These are phyloP conservation scores for Paracentrotus lividus DNA, from an alignment of 53 echinoderm and acorn worm genomes.

Conservation along the genomic window DNA sequence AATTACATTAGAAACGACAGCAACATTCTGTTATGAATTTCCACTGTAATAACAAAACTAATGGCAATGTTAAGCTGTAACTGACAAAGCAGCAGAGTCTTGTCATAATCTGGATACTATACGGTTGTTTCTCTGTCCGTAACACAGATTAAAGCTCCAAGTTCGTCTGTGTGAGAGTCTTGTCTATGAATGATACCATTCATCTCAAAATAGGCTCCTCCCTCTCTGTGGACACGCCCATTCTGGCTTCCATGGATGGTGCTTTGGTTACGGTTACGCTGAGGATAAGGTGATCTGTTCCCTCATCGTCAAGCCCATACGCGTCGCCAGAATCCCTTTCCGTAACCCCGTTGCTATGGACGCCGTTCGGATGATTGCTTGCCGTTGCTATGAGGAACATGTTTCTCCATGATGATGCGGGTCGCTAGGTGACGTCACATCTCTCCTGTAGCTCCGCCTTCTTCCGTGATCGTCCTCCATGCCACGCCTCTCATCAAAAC, in stretches of 20 bases:
- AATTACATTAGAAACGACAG: too few species aligned
- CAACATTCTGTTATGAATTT: too few species aligned
- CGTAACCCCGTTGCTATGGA: background rate
- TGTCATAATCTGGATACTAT: background rate
- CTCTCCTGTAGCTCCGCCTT: conserved; percentile 42
- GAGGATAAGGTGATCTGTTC: conserved; percentile 41
- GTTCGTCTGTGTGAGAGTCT: conserved; percentile 10
- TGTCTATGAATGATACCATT: conserved; percentile 42
- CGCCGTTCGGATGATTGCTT: background rate
- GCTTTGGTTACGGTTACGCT: conserved; percentile 50
- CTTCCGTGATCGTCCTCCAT: conserved; percentile 20
- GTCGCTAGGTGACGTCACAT: background rate
- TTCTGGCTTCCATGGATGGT: conserved; percentile 8
- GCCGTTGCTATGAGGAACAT: background rate
- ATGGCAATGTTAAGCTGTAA: background rate
- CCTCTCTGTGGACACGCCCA: background rate
- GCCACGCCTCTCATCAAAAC: background rate
- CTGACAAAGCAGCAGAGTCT: background rate
- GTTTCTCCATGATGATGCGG: conserved; percentile 54
- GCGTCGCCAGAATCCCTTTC: background rate
- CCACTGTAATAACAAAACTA: background rate
- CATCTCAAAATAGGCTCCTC: background rate
- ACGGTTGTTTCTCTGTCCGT: conserved; percentile 44
- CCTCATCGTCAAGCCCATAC: conserved; percentile 1
- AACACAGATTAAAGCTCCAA: background rate